Conservation (phyloP, 1,140 invertebrate species). For the Zeugodacus cucurbitae region DNA sequence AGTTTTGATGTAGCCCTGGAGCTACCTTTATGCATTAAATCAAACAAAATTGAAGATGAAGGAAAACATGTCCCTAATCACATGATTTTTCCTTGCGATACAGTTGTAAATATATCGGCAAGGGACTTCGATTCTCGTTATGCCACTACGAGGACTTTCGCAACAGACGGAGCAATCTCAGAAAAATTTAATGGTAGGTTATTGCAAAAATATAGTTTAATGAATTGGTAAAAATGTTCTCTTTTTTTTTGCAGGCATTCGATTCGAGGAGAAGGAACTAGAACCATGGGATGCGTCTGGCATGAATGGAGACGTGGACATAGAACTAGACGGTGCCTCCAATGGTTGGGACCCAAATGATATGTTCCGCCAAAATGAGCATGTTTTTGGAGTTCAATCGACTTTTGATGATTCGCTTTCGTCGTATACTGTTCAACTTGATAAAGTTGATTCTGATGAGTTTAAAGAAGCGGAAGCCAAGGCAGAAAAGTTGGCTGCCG, state of each 20-base stretch:
- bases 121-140: slow-evolving; percentile 88
- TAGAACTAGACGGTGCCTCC: slow-evolving; percentile 75
- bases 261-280: slow-evolving; percentile 79
- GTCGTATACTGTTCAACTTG: slow-evolving; percentile 88
- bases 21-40: slow-evolving; percentile 82
- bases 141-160: slow-evolving; percentile 85
- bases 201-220: neutral
- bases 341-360: slow-evolving; percentile 96
- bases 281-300: slow-evolving; percentile 87
- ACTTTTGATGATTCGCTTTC: slow-evolving; percentile 86
- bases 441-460: slow-evolving; percentile 86
- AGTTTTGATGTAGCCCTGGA: slow-evolving; percentile 87
- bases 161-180: slow-evolving; percentile 83
- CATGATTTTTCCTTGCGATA: slow-evolving; percentile 85
- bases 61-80: slow-evolving; percentile 77
- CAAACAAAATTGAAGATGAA: slow-evolving; percentile 68
- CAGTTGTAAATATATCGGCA: slow-evolving; percentile 83
- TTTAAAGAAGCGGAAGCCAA: slow-evolving; percentile 86
- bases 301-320: slow-evolving; percentile 72
- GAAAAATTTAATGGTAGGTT: slow-evolving; percentile 72
- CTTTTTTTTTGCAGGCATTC: slow-evolving; percentile 59
- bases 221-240: neutral
- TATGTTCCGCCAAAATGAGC: slow-evolving; percentile 94
- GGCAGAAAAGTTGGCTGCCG: slow-evolving; percentile 86
- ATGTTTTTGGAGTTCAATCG: slow-evolving; percentile 87